Conservation (phyloP, 2,888 invertebrate species). For the Dione juno region DNA sequence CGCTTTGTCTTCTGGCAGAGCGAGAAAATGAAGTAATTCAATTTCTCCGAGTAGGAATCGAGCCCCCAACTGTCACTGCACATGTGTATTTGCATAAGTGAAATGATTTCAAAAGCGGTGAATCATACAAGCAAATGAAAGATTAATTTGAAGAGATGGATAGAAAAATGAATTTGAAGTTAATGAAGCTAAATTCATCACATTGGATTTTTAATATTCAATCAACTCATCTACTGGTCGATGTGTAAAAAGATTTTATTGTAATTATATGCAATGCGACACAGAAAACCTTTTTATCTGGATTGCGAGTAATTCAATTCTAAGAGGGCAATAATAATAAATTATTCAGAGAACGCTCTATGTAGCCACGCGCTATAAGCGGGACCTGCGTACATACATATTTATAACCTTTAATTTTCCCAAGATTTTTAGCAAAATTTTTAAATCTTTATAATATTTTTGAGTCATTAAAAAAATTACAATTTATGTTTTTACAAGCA, state of each 20-base stretch:
- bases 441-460: background rate
- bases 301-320: conserved; percentile 59
- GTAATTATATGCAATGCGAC: conserved; percentile 64
- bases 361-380: conserved; percentile 22
- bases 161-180: background rate
- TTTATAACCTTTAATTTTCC: conserved; percentile 23
- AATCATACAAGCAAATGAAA: too few species aligned
- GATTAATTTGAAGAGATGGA: background rate
- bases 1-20: too few species aligned
- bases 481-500: background rate
- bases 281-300: conserved; percentile 67
- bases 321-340: conserved; percentile 57
- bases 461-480: background rate
- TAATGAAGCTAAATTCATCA: background rate
- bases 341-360: conserved; percentile 56
- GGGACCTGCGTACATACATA: conserved; percentile 22
- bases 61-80: too few species aligned
- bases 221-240: conserved; percentile 26
- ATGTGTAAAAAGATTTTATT: conserved; percentile 42
- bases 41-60: too few species aligned
- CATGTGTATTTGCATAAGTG: too few species aligned
- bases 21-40: too few species aligned
- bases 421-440: conserved; percentile 1
- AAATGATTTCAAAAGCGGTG: too few species aligned
- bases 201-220: conserved; percentile 35